A percentile compares a stretch with the other conserved stretches of the same genome.
These are phyloP conservation scores for Gonatopus flavifemur DNA, from an alignment of 1,140 invertebrate species.

Conservation along the genomic window DNA sequence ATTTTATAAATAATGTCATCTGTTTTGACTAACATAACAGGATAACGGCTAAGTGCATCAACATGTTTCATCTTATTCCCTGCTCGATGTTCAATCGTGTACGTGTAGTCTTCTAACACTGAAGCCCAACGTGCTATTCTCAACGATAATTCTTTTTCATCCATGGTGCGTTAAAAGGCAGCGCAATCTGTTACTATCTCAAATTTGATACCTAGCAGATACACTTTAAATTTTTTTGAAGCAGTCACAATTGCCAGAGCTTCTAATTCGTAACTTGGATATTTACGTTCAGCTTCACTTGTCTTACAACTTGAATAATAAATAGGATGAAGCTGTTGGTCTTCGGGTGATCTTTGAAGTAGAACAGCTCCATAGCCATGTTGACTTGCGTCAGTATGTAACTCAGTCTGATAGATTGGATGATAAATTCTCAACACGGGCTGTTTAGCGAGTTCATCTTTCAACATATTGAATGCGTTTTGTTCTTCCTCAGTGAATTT, in stretches of 20 bases:
- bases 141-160: conserved; percentile 34
- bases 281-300: conserved; percentile 12
- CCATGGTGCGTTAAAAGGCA: conserved; percentile 30
- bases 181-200: conserved; percentile 53
- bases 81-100: conserved; percentile 22
- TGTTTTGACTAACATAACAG: too few species aligned
- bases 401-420: conserved; percentile 18
- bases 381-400: not conserved
- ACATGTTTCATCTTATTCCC: conserved; percentile 35
- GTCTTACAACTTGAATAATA: not conserved
- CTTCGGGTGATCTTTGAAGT: not conserved
- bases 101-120: conserved; percentile 30
- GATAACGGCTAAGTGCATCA: conserved; percentile 35
- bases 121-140: conserved; percentile 29
- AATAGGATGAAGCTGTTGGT: not conserved
- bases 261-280: conserved; percentile 56
- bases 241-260: conserved; percentile 56
- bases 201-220: conserved; percentile 53
- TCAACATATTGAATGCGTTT: not conserved
- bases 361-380: not conserved
- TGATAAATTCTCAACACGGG: not conserved
- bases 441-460: not conserved
- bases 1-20: too few species aligned
- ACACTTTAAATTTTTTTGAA: conserved; percentile 55
- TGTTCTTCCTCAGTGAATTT: not conserved